These are phyloP conservation scores for Ctenopoma multispine DNA, from an alignment of 2,797 vertebrate species.

Conservation along the genomic window DNA sequence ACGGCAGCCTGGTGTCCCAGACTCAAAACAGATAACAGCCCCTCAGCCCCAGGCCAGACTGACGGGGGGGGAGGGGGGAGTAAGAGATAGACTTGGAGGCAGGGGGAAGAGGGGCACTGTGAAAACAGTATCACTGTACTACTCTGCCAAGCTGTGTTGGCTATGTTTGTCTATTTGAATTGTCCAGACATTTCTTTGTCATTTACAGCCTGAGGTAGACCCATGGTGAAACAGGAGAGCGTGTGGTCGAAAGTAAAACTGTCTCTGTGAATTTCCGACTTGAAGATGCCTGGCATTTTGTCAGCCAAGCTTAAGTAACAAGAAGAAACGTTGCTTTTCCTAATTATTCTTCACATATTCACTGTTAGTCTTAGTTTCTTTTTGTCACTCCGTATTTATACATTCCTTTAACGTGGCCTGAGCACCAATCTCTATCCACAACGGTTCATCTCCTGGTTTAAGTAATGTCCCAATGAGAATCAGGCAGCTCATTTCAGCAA, in stretches of 20 bases:
- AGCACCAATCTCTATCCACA: constrained; percentile 26
- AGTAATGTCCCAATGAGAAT: constrained; percentile 28
- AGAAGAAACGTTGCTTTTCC: constrained; percentile 41
- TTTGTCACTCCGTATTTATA: constrained; percentile 43
- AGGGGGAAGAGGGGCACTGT: constrained; percentile 64
- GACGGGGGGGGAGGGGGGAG: constrained; percentile 29
- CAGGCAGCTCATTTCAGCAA: constrained; percentile 49
- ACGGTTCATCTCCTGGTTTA: constrained; percentile 23
- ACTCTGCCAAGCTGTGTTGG: constrained; percentile 79
- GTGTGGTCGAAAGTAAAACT: constrained; percentile 36
- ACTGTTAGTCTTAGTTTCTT: constrained; percentile 16
- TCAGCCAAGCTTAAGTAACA: constrained; percentile 38
- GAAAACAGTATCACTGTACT: constrained; percentile 78
- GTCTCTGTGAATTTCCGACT: constrained; percentile 37
- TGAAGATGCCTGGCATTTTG: constrained; percentile 33
- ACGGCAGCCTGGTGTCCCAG: constrained; percentile 92
- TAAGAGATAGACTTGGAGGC: constrained; percentile 48
- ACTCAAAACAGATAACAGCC: constrained; percentile 96
- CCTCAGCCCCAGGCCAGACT: constrained; percentile 67
- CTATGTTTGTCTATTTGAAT: constrained; percentile 83
- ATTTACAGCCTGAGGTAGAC: constrained; percentile 69
- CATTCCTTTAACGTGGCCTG: constrained; percentile 66
- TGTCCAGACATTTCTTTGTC: constrained; percentile 77
- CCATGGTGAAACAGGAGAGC: constrained; percentile 23
- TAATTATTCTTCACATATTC: constrained; percentile 24